phyloP scores from a whole-genome alignment of 2,888 invertebrate species.

The Idaea straminata region DNA sequence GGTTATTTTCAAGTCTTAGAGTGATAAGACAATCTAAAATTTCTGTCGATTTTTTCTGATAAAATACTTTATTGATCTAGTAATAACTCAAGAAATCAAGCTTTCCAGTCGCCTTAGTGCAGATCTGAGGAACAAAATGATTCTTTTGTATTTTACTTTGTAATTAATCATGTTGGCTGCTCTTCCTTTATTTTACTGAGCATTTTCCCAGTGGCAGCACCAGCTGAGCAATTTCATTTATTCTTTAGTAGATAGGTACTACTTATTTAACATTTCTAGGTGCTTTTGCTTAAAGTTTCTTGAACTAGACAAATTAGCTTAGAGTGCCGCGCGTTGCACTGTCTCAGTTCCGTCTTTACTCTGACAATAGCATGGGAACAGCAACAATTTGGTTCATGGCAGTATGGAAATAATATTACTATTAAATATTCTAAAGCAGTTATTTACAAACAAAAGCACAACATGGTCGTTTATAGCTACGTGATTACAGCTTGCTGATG shows the following conservation, averaged over 20 bases:
- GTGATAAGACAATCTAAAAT: not conserved
- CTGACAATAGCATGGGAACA: slow-evolving; percentile 17
- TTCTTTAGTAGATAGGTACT: slow-evolving; percentile 38
- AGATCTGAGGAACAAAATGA: slow-evolving; percentile 29
- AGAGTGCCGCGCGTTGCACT: slow-evolving; percentile 21
- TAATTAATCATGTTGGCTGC: slow-evolving; percentile 57
- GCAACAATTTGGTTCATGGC: not conserved
- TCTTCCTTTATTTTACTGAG: slow-evolving; percentile 44
- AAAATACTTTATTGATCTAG: slow-evolving; percentile 6
- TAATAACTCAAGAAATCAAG: slow-evolving; percentile 20
- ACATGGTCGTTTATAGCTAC: too few relatives aligned
- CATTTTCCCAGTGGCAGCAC: slow-evolving; percentile 35
- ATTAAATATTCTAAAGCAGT: not conserved
- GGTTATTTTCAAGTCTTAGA: too few relatives aligned
- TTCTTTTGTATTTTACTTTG: slow-evolving; percentile 47
- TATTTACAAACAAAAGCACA: too few relatives aligned
- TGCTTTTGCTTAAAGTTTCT: slow-evolving; percentile 41
- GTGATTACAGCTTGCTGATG: too few relatives aligned
- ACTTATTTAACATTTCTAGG: slow-evolving; percentile 39
- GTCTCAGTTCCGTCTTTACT: slow-evolving; percentile 22
- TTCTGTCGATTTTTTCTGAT: not conserved
- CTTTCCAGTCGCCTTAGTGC: slow-evolving; percentile 12
- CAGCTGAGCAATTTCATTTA: slow-evolving; percentile 56
- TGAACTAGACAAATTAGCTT: slow-evolving; percentile 45
- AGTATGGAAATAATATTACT: not conserved